Conservation (phyloP, 2,888 invertebrate genomes). For the Anthoptus insignis region DNA sequence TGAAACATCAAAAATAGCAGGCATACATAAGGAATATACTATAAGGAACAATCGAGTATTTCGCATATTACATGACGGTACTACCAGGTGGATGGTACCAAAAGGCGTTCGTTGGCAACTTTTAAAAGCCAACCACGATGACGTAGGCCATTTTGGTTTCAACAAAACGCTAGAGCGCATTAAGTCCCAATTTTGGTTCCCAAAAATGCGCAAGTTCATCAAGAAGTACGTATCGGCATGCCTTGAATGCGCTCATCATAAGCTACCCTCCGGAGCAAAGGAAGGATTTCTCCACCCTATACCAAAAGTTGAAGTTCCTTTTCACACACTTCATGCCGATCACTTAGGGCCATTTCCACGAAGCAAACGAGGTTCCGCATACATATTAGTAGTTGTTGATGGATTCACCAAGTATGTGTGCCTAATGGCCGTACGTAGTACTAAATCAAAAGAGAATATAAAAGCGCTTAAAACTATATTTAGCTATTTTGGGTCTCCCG, state of each 20-base stretch:
- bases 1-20: neutral
- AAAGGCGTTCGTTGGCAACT: too few relatives aligned
- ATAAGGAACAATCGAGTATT: too few relatives aligned
- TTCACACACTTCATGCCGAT: neutral
- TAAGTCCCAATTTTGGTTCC: conserved; percentile 22
- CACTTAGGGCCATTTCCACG: neutral
- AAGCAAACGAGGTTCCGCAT: neutral
- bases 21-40: too few relatives aligned
- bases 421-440: neutral
- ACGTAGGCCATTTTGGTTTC: too few relatives aligned
- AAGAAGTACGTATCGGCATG: conserved; percentile 12
- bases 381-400: neutral
- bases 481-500: neutral
- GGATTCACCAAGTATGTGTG: neutral
- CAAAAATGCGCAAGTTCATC: conserved; percentile 15
- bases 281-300: neutral
- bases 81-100: too few relatives aligned
- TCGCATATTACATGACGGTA: too few relatives aligned
- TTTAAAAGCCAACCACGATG: too few relatives aligned
- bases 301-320: neutral
- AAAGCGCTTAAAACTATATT: neutral
- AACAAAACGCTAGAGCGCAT: too few relatives aligned
- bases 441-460: neutral
- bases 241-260: conserved; percentile 5
- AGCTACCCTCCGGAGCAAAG: neutral